These are phyloP conservation scores for Cylloceria caligata DNA, from an alignment of 2,888 invertebrate species.

Conservation along the genomic window DNA sequence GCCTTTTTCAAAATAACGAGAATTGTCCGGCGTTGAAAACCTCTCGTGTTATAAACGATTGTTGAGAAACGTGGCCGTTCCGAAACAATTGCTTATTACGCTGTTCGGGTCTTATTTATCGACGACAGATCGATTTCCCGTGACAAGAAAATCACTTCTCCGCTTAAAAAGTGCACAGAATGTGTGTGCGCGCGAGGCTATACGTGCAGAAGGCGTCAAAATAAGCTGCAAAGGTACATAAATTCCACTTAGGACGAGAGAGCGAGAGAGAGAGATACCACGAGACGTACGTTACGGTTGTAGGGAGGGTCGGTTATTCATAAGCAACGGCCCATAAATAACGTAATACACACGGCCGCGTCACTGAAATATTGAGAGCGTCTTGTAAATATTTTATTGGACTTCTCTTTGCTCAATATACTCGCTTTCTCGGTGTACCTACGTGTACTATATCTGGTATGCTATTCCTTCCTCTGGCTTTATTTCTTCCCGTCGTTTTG, in stretches of 20 bases:
- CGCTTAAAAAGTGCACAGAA: slow-evolving; percentile 32
- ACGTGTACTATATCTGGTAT: slow-evolving; percentile 40
- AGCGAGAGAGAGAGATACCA: slow-evolving; percentile 42
- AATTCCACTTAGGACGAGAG: slow-evolving; percentile 77
- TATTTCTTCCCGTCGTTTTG: slow-evolving; percentile 11
- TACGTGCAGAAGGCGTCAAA: slow-evolving; percentile 30
- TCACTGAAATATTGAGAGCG: slow-evolving; percentile 82
- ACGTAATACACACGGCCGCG: slow-evolving; percentile 75
- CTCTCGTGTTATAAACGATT: too few species aligned
- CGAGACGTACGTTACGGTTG: slow-evolving; percentile 67
- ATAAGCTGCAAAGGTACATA: slow-evolving; percentile 65
- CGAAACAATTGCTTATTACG: background rate
- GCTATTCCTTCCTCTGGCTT: slow-evolving; percentile 20
- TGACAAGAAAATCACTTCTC: slow-evolving; percentile 59
- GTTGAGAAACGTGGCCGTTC: background rate
- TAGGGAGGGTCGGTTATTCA: slow-evolving; percentile 80
- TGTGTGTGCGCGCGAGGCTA: background rate
- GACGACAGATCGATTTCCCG: slow-evolving; percentile 46
- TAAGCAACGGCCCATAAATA: slow-evolving; percentile 84
- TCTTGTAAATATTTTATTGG: slow-evolving; percentile 76
- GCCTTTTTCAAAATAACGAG: background rate
- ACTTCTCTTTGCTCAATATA: slow-evolving; percentile 61
- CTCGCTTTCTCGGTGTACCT: slow-evolving; percentile 18
- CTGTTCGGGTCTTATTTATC: slow-evolving; percentile 2
- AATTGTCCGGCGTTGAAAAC: background rate